phyloP scores from a whole-genome alignment of 2,113 vertebrate species.

The Rhinolophus ferrumequinum region DNA sequence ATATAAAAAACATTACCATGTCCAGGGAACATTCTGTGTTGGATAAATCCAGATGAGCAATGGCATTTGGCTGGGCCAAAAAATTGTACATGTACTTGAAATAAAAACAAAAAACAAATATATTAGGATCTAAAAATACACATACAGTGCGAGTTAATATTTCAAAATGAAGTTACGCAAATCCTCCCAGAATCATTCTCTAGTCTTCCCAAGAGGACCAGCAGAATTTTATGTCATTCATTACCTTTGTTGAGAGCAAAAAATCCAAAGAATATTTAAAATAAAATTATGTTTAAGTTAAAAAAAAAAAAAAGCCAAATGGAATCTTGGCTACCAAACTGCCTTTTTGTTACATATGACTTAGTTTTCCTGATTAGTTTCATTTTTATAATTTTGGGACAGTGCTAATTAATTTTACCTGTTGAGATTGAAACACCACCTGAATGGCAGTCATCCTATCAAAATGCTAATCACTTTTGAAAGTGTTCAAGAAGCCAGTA shows the following conservation, averaged over 20 bases:
- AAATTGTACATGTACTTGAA: constrained; percentile 94
- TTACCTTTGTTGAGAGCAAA: neutral
- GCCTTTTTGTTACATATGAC: neutral
- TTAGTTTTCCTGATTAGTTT: neutral
- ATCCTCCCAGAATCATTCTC: neutral
- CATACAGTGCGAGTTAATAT: neutral
- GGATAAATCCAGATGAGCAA: constrained; percentile 94
- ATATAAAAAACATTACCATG: constrained; percentile 87
- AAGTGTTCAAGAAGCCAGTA: neutral
- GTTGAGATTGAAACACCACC: constrained; percentile 44
- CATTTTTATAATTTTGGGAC: constrained; percentile 17
- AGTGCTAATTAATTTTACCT: constrained; percentile 51
- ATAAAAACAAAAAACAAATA: constrained; percentile 5
- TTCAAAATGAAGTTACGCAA: neutral
- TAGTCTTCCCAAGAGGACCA: neutral
- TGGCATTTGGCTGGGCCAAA: constrained; percentile 92
- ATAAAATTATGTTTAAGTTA: neutral
- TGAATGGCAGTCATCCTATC: constrained; percentile 19
- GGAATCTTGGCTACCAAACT: neutral
- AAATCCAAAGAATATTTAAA: neutral
- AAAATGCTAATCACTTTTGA: constrained; percentile 54
- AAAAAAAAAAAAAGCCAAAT: neutral
- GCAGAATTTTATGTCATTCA: neutral
- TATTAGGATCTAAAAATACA: constrained; percentile 30
- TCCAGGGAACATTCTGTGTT: constrained; percentile 95